Percentiles rank a stretch among this genome's conserved stretches.
phyloP scores from a whole-genome alignment of 2,797 vertebrate species.

The Sphenodon punctatus region DNA sequence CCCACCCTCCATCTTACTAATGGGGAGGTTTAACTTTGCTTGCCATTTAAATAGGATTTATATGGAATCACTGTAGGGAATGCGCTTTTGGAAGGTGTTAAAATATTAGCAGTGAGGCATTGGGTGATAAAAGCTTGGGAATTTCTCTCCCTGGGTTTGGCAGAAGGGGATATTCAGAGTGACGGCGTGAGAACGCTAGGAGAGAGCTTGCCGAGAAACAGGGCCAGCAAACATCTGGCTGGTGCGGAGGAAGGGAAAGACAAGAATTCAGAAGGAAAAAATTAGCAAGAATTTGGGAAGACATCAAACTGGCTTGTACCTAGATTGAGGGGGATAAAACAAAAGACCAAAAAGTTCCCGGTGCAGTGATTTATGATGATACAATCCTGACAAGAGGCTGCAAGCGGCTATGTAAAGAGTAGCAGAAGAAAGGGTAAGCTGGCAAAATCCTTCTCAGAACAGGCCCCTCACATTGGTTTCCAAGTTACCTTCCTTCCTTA shows the following conservation, averaged over 20 bases:
- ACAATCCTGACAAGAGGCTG: not conserved
- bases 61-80: conserved; percentile 11
- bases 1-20: conserved; percentile 5
- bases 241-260: not conserved
- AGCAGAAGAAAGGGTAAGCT: not conserved
- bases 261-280: conserved; percentile 16
- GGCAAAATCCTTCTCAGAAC: not conserved
- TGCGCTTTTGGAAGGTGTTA: conserved; percentile 34
- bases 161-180: not conserved
- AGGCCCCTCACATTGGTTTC: not conserved
- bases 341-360: conserved; percentile 3
- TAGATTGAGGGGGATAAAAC: not conserved
- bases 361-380: not conserved
- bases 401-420: not conserved
- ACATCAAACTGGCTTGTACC: not conserved
- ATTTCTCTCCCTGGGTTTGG: conserved; percentile 23
- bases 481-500: not conserved
- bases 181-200: conserved; percentile 20
- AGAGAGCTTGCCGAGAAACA: not conserved
- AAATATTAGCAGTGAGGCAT: conserved; percentile 24
- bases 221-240: conserved; percentile 38
- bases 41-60: conserved; percentile 36
- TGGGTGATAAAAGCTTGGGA: conserved; percentile 15
- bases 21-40: conserved; percentile 21
- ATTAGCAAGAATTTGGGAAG: not conserved